Percentiles rank a stretch among this genome's conserved stretches.
These are phyloP conservation scores for Hippocampus mohnikei DNA, from an alignment of 2,113 vertebrate genomes.

Conservation along the genomic window DNA sequence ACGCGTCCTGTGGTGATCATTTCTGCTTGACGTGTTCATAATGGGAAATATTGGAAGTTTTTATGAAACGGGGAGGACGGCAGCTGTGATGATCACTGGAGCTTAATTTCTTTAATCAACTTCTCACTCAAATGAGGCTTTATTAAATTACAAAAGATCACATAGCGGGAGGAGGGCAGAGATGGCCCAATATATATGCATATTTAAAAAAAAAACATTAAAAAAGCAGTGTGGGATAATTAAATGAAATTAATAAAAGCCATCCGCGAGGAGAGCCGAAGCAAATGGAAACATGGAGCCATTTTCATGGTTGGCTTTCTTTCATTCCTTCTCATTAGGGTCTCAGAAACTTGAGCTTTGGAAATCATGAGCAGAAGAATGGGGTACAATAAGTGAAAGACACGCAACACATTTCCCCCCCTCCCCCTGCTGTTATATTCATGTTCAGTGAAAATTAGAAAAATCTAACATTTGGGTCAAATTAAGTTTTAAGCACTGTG, in stretches of 20 bases:
- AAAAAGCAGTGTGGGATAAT: slow-evolving; percentile 66
- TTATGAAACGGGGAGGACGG: slow-evolving; percentile 62
- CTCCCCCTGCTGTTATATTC: slow-evolving; percentile 14
- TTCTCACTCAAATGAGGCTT: slow-evolving; percentile 77
- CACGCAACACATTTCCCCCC: neutral
- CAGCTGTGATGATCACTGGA: slow-evolving; percentile 69
- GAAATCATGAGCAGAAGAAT: slow-evolving; percentile 54
- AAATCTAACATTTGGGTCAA: neutral
- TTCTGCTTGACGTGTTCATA: slow-evolving; percentile 68
- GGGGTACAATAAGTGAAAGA: slow-evolving; percentile 33
- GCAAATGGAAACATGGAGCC: slow-evolving; percentile 62
- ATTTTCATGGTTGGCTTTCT: slow-evolving; percentile 62
- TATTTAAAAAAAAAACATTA: slow-evolving; percentile 53
- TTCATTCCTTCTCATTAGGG: slow-evolving; percentile 60
- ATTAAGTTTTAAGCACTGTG: neutral
- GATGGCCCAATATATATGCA: slow-evolving; percentile 34
- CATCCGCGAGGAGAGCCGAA: slow-evolving; percentile 35
- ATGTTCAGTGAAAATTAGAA: neutral
- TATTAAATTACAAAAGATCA: slow-evolving; percentile 80
- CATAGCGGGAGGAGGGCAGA: slow-evolving; percentile 69
- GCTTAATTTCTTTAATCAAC: slow-evolving; percentile 82
- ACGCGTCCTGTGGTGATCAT: slow-evolving; percentile 62
- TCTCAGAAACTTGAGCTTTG: slow-evolving; percentile 63
- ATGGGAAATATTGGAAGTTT: slow-evolving; percentile 75
- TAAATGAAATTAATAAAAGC: slow-evolving; percentile 77